Conservation (phyloP, 1,140 invertebrate genomes). For the Ctenoplectra terminalis region DNA sequence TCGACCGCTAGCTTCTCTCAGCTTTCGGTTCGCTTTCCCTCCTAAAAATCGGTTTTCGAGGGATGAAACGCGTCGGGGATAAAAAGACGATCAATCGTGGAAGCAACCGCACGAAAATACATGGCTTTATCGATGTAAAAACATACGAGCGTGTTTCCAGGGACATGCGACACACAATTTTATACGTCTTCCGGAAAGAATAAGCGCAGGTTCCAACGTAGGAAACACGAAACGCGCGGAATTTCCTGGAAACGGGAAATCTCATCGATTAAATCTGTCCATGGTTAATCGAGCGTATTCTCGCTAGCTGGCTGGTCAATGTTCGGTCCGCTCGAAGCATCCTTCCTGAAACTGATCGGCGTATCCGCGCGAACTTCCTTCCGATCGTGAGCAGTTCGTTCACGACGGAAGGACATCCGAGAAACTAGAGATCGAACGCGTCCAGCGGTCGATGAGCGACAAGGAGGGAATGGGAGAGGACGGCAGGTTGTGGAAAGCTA, state of each 20-base stretch:
- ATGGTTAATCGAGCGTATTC: constrained; percentile 32
- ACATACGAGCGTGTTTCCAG: no score
- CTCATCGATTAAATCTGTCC: constrained; percentile 43
- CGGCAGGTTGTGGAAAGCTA: not conserved
- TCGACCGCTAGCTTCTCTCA: not conserved
- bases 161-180: no score
- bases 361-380: constrained; percentile 64
- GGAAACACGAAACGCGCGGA: constrained; percentile 10
- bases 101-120: no score
- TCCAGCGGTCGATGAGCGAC: not conserved
- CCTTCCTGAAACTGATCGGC: constrained; percentile 46
- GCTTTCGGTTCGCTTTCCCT: not conserved
- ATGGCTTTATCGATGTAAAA: no score
- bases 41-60: no score
- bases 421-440: constrained; percentile 22
- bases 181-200: not conserved
- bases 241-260: constrained; percentile 15
- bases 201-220: not conserved
- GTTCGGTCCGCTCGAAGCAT: constrained; percentile 24
- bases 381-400: constrained; percentile 50
- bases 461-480: not conserved
- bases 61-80: no score
- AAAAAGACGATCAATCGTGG: no score
- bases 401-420: constrained; percentile 34
- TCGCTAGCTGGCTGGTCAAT: constrained; percentile 7